These are phyloP conservation scores for Coracias cyanogaster DNA, from an alignment of 2,797 vertebrate genomes.

Conservation along the genomic window DNA sequence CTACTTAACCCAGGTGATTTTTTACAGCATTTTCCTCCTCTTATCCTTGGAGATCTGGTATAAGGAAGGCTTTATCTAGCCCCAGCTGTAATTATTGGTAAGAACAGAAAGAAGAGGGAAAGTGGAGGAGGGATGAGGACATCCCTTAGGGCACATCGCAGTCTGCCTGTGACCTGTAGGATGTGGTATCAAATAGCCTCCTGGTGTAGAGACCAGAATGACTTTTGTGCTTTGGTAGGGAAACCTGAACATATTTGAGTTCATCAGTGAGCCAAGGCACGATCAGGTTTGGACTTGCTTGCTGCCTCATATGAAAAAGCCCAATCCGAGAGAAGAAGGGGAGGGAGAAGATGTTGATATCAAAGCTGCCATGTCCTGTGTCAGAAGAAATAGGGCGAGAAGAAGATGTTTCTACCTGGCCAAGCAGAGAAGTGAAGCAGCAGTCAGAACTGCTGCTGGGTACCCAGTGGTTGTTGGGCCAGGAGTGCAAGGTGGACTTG, in stretches of 20 bases:
- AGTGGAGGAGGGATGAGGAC: neutral
- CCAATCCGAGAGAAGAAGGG: neutral
- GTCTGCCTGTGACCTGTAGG: rapidly evolving
- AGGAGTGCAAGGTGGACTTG: neutral
- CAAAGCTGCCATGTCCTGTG: neutral
- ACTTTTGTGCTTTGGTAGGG: neutral
- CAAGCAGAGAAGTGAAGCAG: neutral
- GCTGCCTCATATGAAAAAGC: neutral
- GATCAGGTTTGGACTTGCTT: neutral
- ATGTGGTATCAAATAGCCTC: neutral
- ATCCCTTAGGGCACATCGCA: neutral
- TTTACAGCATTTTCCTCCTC: neutral
- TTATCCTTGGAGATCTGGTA: neutral
- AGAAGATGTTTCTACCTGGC: neutral
- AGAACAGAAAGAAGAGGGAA: neutral
- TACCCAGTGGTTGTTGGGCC: neutral
- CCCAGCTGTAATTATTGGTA: neutral
- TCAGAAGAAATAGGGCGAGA: neutral
- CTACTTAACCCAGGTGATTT: neutral
- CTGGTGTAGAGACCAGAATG: neutral
- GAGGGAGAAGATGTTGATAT: neutral
- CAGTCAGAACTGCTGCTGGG: neutral
- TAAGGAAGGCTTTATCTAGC: neutral
- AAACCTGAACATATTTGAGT: neutral
- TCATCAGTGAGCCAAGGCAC: neutral